Conservation (phyloP, 2,888 invertebrate genomes). For the Tricholauxania praeusta region DNA sequence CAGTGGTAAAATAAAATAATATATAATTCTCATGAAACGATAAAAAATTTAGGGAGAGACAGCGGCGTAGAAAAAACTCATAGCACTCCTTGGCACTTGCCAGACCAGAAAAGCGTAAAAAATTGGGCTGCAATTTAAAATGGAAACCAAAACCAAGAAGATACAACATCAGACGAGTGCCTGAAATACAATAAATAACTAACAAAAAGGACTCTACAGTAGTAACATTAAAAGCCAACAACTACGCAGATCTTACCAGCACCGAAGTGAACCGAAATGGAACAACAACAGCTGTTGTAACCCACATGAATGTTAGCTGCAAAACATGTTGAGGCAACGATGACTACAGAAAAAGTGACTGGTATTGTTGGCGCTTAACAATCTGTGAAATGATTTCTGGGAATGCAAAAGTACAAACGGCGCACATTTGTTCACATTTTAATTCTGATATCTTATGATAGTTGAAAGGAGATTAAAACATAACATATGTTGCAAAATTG, state of each 20-base stretch:
- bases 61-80: background rate
- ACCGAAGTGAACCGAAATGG: slow-evolving; percentile 15
- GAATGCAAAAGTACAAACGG: too few species aligned
- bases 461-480: too few species aligned
- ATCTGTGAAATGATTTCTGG: background rate
- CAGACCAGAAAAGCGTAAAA: slow-evolving; percentile 17
- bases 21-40: slow-evolving; percentile 1
- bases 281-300: slow-evolving; percentile 19
- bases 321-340: slow-evolving; percentile 45
- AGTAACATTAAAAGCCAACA: background rate
- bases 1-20: slow-evolving; percentile 12
- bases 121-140: slow-evolving; percentile 23
- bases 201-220: background rate
- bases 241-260: background rate
- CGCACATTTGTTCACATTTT: too few species aligned
- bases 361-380: slow-evolving; percentile 12
- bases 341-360: too few species aligned
- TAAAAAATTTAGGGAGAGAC: background rate
- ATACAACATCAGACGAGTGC: background rate
- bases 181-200: slow-evolving; percentile 2
- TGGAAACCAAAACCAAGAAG: background rate
- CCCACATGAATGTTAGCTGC: slow-evolving; percentile 51
- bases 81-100: slow-evolving; percentile 20
- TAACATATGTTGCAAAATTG: too few species aligned
- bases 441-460: too few species aligned